Conservation (phyloP, 2,797 vertebrate genomes). For the Thamnophis elegans region DNA sequence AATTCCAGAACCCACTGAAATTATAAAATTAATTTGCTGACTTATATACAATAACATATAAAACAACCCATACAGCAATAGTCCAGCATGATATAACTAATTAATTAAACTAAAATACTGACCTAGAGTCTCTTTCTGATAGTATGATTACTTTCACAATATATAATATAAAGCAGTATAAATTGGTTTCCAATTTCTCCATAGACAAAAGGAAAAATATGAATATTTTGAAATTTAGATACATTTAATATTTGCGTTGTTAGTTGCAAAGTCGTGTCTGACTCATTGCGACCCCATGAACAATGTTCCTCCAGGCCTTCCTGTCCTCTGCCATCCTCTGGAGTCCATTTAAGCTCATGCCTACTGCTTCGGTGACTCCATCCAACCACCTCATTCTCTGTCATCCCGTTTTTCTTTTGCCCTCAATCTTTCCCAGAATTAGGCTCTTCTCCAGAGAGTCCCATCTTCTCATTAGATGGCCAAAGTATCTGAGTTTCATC, state of each 20-base stretch:
- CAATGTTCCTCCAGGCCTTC: too few relatives aligned
- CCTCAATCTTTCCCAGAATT: too few relatives aligned
- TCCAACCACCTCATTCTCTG: too few relatives aligned
- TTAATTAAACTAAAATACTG: neutral
- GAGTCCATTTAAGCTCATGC: too few relatives aligned
- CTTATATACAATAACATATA: neutral
- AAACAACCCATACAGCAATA: neutral
- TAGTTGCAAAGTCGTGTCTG: too few relatives aligned
- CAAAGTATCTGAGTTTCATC: too few relatives aligned
- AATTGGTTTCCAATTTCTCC: neutral
- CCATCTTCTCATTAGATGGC: too few relatives aligned
- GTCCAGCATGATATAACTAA: neutral
- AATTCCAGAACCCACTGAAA: neutral
- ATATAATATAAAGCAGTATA: neutral
- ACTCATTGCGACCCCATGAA: too few relatives aligned
- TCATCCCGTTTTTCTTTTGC: too few relatives aligned
- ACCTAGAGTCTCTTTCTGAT: neutral
- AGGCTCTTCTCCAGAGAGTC: too few relatives aligned
- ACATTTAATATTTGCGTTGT: neutral
- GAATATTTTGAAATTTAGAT: neutral
- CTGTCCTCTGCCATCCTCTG: too few relatives aligned
- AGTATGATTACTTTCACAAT: neutral
- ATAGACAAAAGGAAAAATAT: neutral
- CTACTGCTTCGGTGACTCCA: too few relatives aligned
- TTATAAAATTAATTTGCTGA: neutral